A percentile compares a stretch with the other conserved stretches of the same genome.
Evolutionary conservation across 37 sponge, comb jelly and placozoan genomes (phyloP).

Genomic region (Mnemiopsis leidyi): DNA sequence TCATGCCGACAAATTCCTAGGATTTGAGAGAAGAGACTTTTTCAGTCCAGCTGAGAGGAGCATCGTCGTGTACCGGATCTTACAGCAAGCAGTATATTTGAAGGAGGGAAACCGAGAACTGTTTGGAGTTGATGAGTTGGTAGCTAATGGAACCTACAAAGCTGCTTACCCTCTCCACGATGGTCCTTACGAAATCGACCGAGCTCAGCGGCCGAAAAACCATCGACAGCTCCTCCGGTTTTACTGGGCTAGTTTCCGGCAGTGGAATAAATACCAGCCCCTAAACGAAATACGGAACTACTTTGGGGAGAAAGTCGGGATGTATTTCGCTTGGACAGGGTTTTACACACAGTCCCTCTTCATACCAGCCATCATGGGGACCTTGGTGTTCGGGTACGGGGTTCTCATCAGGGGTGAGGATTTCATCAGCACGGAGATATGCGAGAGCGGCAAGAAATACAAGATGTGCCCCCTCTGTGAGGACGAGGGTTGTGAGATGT

Average conservation of each 20-base stretch:
- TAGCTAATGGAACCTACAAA: slow-evolving; percentile 11
- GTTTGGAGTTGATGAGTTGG: slow-evolving; percentile 7
- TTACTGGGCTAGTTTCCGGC: slow-evolving; percentile 13
- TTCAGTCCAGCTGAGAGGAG: slow-evolving; percentile 32
- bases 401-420: neutral
- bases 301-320: neutral
- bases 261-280: slow-evolving; percentile 13
- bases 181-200: neutral
- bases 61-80: neutral
- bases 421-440: slow-evolving; percentile 20
- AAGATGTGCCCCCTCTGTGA: slow-evolving; percentile 12
- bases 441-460: neutral
- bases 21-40: neutral
- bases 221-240: neutral
- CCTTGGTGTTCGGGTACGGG: neutral
- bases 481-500: neutral
- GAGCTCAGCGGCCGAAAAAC: neutral
- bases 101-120: slow-evolving; percentile 1
- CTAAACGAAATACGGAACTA: neutral
- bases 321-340: slow-evolving; percentile 31
- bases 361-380: neutral
- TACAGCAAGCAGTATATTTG: neutral
- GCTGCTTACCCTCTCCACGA: slow-evolving; percentile 28
- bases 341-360: slow-evolving; percentile 17
- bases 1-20: slow-evolving; percentile 11